Evolutionary conservation across 2,797 vertebrate genomes (phyloP).

Genomic region (Coilia nasus): DNA sequence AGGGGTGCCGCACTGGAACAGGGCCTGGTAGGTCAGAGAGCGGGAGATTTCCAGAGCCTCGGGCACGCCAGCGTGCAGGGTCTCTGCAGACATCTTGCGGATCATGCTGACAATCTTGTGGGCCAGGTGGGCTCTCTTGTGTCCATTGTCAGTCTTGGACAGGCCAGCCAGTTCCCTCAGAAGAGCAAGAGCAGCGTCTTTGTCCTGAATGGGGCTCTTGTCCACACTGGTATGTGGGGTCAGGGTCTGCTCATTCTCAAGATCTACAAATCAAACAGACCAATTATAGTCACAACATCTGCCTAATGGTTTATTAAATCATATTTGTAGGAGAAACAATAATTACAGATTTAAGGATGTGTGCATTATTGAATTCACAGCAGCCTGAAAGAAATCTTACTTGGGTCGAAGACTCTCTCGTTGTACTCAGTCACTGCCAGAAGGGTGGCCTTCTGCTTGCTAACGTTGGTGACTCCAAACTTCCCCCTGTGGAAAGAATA

Average conservation of each 20-base stretch:
- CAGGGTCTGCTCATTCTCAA: slow-evolving; percentile 71
- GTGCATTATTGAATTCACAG: too few species aligned
- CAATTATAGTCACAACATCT: too few species aligned
- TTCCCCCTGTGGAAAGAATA: slow-evolving; percentile 69
- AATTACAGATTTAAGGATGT: too few species aligned
- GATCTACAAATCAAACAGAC: slow-evolving; percentile 65
- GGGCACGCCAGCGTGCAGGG: slow-evolving; percentile 75
- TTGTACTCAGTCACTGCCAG: slow-evolving; percentile 80
- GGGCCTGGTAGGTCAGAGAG: slow-evolving; percentile 83
- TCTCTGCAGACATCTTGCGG: slow-evolving; percentile 78
- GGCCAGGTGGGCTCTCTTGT: slow-evolving; percentile 87
- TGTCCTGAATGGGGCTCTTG: slow-evolving; percentile 71
- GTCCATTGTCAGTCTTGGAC: slow-evolving; percentile 71
- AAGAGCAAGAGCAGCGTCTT: slow-evolving; percentile 73
- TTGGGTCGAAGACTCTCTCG: slow-evolving; percentile 81
- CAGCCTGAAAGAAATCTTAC: slow-evolving; percentile 66
- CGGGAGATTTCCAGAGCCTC: slow-evolving; percentile 77
- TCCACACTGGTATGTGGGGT: slow-evolving; percentile 79
- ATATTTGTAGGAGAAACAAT: too few species aligned
- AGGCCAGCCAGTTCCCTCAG: slow-evolving; percentile 82
- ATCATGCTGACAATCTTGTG: slow-evolving; percentile 82
- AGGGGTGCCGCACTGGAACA: slow-evolving; percentile 90
- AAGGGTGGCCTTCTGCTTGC: slow-evolving; percentile 86
- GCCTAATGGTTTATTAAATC: too few species aligned
- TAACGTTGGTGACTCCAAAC: slow-evolving; percentile 80